Percentiles rank a stretch among this genome's conserved stretches.
These are phyloP conservation scores for Cryptophagus acutangulus DNA, from an alignment of 2,888 invertebrate genomes.

Conservation along the genomic window DNA sequence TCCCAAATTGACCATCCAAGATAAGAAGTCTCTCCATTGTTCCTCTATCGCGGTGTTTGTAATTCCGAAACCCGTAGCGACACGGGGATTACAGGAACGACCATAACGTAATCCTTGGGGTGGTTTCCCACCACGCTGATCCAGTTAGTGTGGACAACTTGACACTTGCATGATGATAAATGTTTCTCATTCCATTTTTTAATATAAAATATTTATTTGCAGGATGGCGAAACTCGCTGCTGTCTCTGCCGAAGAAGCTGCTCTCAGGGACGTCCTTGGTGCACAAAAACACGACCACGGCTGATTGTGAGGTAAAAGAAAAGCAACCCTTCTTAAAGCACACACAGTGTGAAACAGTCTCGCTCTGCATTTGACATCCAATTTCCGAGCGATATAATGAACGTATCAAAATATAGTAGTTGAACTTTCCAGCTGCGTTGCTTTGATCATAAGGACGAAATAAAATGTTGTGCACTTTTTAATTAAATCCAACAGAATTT, in stretches of 20 bases:
- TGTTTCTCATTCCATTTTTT: background rate
- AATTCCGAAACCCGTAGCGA: too few relatives aligned
- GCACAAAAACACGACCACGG: constrained; percentile 41
- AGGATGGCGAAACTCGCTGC: constrained; percentile 73
- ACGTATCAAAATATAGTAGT: too few relatives aligned
- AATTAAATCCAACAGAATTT: constrained; percentile 2
- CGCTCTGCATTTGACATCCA: constrained; percentile 19
- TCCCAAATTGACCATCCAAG: too few relatives aligned
- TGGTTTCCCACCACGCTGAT: too few relatives aligned
- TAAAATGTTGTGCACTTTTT: too few relatives aligned
- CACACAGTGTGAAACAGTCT: background rate
- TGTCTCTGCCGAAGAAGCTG: constrained; percentile 68
- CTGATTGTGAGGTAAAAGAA: constrained; percentile 38
- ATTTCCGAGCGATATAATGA: constrained; percentile 15
- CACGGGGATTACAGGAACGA: too few relatives aligned
- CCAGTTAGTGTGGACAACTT: too few relatives aligned
- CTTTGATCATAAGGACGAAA: too few relatives aligned
- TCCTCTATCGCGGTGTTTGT: too few relatives aligned
- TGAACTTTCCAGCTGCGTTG: too few relatives aligned
- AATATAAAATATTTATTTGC: constrained; percentile 40
- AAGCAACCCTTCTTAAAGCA: background rate
- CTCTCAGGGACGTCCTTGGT: constrained; percentile 51
- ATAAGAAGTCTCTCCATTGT: too few relatives aligned
- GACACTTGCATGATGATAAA: background rate
- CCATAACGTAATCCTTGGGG: too few relatives aligned